Percentiles rank a stretch among this genome's conserved stretches.
Conservation (phyloP, 2,888 invertebrate species). For the Frankliniella fusca region DNA sequence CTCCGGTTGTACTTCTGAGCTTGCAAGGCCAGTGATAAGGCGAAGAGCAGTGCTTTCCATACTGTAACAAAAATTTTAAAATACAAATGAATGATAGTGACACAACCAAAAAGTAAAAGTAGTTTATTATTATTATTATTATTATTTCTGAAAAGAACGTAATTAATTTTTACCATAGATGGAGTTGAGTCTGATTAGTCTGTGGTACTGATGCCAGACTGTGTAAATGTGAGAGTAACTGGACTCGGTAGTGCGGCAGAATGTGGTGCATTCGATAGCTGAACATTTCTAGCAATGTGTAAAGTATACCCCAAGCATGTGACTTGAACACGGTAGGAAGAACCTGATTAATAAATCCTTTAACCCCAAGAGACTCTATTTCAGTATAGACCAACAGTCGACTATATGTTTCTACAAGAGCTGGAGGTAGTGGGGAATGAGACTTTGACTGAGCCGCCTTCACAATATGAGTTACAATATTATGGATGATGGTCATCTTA, state of each 20-base stretch:
- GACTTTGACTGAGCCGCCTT: conserved; percentile 84
- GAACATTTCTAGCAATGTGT: conserved; percentile 93
- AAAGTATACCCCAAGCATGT: conserved; percentile 93
- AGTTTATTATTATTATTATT: too few species aligned
- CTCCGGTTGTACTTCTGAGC: conserved; percentile 90
- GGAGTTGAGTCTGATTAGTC: conserved; percentile 91
- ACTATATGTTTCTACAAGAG: conserved; percentile 91
- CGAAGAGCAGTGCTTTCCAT: conserved; percentile 85
- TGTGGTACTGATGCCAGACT: conserved; percentile 86
- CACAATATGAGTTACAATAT: conserved; percentile 82
- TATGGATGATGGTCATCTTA: conserved; percentile 87
- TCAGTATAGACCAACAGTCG: conserved; percentile 90
- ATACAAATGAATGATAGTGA: neutral
- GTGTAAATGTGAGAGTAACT: conserved; percentile 85
- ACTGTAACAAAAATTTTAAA: conserved; percentile 48
- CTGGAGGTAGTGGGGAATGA: conserved; percentile 79
- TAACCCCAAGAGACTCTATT: conserved; percentile 93
- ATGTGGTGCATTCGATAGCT: conserved; percentile 94
- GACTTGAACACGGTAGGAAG: conserved; percentile 87
- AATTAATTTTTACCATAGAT: conserved; percentile 63
- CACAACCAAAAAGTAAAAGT: conserved; percentile 28
- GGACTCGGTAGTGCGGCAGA: conserved; percentile 91
- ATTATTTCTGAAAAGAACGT: too few species aligned
- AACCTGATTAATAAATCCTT: conserved; percentile 91
- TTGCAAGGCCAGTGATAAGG: conserved; percentile 84